Evolutionary conservation across 2,888 invertebrate species (phyloP).

Genomic region (Cantharis flavilabris): DNA sequence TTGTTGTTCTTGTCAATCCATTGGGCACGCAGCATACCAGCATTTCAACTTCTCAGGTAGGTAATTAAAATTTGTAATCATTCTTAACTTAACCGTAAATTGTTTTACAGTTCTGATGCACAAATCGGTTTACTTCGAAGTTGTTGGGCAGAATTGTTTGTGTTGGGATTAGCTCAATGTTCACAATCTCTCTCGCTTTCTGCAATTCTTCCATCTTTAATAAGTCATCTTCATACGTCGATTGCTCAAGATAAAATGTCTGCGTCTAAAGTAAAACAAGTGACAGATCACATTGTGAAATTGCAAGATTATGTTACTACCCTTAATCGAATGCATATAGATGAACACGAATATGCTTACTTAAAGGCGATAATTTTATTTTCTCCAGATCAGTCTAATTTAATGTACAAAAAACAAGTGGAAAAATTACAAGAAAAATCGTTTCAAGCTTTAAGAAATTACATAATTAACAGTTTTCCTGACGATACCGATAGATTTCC

Average conservation of each 20-base stretch:
- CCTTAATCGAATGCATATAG: slow-evolving; percentile 75
- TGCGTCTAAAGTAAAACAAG: slow-evolving; percentile 70
- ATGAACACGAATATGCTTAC: slow-evolving; percentile 86
- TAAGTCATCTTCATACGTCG: slow-evolving; percentile 78
- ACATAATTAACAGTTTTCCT: slow-evolving; percentile 55
- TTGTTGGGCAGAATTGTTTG: slow-evolving; percentile 92
- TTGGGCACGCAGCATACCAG: slow-evolving; percentile 85
- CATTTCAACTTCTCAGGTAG: slow-evolving; percentile 82
- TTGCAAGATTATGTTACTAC: slow-evolving; percentile 75
- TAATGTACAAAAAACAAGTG: slow-evolving; percentile 58
- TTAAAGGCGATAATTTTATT: slow-evolving; percentile 79
- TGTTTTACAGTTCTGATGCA: slow-evolving; percentile 70
- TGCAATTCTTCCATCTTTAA: slow-evolving; percentile 81
- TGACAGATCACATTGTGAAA: slow-evolving; percentile 79
- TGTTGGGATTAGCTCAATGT: slow-evolving; percentile 87
- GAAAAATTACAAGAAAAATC: slow-evolving; percentile 67
- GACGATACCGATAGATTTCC: slow-evolving; percentile 63
- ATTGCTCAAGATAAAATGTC: slow-evolving; percentile 77
- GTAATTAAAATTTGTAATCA: slow-evolving; percentile 54
- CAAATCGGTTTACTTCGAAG: slow-evolving; percentile 84
- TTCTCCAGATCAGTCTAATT: slow-evolving; percentile 59
- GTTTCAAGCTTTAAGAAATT: slow-evolving; percentile 61
- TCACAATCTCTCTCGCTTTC: slow-evolving; percentile 76
- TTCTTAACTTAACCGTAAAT: not conserved
- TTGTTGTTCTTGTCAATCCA: slow-evolving; percentile 88